Percentiles rank a stretch among this genome's conserved stretches.
These are phyloP conservation scores for Zosterops hypoxanthus DNA, from an alignment of 2,113 vertebrate genomes.

Conservation along the genomic window DNA sequence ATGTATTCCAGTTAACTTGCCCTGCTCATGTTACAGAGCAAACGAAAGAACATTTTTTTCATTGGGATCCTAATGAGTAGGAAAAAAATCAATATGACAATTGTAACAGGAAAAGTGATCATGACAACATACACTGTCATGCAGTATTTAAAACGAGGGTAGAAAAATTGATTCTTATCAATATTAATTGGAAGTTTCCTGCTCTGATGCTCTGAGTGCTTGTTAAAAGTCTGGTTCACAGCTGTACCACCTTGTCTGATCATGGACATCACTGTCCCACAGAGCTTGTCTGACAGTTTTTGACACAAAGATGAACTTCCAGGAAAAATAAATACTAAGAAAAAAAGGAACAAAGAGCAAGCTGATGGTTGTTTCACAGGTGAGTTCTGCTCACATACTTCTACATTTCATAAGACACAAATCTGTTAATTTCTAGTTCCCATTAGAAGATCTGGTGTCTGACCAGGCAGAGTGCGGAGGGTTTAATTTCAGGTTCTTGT, in stretches of 20 bases:
- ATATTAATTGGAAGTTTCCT: not conserved
- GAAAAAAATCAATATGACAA: not conserved
- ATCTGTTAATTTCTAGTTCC: not conserved
- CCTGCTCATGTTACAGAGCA: not conserved
- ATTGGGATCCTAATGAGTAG: not conserved
- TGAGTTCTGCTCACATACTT: not conserved
- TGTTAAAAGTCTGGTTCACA: not conserved
- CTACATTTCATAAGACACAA: not conserved
- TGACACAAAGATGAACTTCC: not conserved
- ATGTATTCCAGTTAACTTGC: not conserved
- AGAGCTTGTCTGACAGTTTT: not conserved
- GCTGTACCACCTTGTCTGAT: not conserved
- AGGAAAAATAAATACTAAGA: not conserved
- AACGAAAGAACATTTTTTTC: not conserved
- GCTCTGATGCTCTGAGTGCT: not conserved
- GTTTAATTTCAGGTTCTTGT: not conserved
- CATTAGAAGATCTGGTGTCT: not conserved
- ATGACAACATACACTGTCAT: not conserved
- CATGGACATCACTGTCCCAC: not conserved
- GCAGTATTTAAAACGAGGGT: not conserved
- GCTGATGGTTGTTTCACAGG: not conserved
- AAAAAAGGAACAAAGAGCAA: not conserved
- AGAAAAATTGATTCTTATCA: not conserved
- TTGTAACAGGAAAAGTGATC: not conserved
- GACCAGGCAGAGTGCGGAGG: not conserved